phyloP scores from a whole-genome alignment of 2,888 invertebrate genomes.

The Meganola albula region DNA sequence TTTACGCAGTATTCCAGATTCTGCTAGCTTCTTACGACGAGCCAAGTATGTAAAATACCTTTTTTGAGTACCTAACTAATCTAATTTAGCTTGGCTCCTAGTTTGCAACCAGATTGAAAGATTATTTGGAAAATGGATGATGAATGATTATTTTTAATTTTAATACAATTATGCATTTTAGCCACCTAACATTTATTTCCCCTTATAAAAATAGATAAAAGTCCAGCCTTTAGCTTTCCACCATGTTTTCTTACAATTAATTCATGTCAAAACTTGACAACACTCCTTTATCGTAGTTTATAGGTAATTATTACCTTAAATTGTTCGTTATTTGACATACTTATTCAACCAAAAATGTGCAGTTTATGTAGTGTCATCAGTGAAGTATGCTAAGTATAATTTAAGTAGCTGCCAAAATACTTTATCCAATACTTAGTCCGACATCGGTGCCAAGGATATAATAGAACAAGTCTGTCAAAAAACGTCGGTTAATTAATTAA shows the following conservation, averaged over 20 bases:
- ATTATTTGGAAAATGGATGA: too few relatives aligned
- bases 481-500: slow-evolving; percentile 37
- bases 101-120: too few relatives aligned
- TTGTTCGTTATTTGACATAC: slow-evolving; percentile 25
- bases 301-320: slow-evolving; percentile 23
- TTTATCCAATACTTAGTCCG: not conserved
- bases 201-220: slow-evolving; percentile 65
- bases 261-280: slow-evolving; percentile 59
- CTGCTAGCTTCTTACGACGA: too few relatives aligned
- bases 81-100: too few relatives aligned
- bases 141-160: too few relatives aligned
- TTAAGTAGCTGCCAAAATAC: slow-evolving; percentile 22
- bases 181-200: slow-evolving; percentile 63
- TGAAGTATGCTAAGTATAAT: not conserved
- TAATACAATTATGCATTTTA: slow-evolving; percentile 55
- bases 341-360: slow-evolving; percentile 8
- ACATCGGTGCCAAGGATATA: not conserved
- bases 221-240: slow-evolving; percentile 38
- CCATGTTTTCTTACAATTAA: slow-evolving; percentile 46
- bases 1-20: too few relatives aligned
- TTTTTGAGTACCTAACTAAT: too few relatives aligned
- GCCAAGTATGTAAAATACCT: too few relatives aligned
- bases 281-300: slow-evolving; percentile 36
- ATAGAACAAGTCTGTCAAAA: slow-evolving; percentile 42
- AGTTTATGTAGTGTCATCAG: not conserved